Evolutionary conservation across 2,888 invertebrate species (phyloP).

Genomic region (Rosalia funebris): DNA sequence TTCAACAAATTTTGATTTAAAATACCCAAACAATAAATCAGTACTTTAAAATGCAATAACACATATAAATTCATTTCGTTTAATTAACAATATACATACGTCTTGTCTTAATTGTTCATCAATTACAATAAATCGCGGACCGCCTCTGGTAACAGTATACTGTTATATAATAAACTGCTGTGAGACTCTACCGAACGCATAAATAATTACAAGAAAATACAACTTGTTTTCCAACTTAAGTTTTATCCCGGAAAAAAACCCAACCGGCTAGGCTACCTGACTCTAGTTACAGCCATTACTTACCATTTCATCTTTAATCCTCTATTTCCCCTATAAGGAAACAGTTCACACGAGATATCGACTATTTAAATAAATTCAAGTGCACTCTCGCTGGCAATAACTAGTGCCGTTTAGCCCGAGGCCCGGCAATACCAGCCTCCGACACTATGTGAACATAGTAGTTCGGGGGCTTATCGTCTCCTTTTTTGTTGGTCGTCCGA

Average conservation of each 20-base stretch:
- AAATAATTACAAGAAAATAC: conserved; percentile 23
- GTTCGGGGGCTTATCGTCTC: conserved; percentile 11
- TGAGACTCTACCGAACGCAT: conserved; percentile 16
- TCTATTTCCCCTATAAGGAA: conserved; percentile 33
- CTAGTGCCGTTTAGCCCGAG: conserved; percentile 18
- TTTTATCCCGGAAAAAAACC: conserved; percentile 12
- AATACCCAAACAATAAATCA: too few species aligned
- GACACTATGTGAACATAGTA: conserved; percentile 14
- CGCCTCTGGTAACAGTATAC: too few species aligned
- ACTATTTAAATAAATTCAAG: conserved; percentile 33
- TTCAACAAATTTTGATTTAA: too few species aligned
- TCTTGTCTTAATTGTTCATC: too few species aligned
- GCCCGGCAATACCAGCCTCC: conserved; percentile 4
- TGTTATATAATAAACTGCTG: conserved; percentile 8
- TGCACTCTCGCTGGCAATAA: conserved; percentile 31
- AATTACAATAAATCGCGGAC: too few species aligned
- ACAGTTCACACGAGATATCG: conserved; percentile 32
- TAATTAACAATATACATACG: too few species aligned
- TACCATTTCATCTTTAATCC: conserved; percentile 29
- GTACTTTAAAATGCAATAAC: too few species aligned
- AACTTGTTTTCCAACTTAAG: conserved; percentile 18
- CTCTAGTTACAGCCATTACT: conserved; percentile 26
- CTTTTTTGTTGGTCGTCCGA: neutral
- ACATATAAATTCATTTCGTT: too few species aligned
- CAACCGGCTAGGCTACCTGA: conserved; percentile 27